Evolutionary conservation across 2,797 vertebrate genomes (phyloP).

Genomic region (Pseudomugil gertrudae): DNA sequence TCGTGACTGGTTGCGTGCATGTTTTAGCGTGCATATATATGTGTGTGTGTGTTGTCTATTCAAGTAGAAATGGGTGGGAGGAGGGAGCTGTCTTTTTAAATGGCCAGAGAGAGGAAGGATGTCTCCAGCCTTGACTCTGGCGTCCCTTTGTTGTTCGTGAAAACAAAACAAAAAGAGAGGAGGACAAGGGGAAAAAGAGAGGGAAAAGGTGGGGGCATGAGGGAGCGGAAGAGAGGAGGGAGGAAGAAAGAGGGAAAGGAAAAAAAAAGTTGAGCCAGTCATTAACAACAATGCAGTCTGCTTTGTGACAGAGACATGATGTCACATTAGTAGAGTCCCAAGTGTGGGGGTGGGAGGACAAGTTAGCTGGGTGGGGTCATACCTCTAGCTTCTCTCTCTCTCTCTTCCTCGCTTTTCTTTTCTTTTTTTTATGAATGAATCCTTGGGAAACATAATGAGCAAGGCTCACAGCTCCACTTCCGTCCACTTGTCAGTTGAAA

Average conservation of each 20-base stretch:
- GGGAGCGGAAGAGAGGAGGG: slow-evolving; percentile 46
- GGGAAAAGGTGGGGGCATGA: slow-evolving; percentile 32
- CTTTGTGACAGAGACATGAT: slow-evolving; percentile 80
- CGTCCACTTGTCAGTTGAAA: slow-evolving; percentile 75
- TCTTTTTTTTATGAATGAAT: slow-evolving; percentile 71
- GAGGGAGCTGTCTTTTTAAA: slow-evolving; percentile 66
- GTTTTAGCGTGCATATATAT: slow-evolving; percentile 18
- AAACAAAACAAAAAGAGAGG: slow-evolving; percentile 78
- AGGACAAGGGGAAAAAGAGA: slow-evolving; percentile 53
- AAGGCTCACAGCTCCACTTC: slow-evolving; percentile 79
- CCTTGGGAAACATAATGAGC: slow-evolving; percentile 76
- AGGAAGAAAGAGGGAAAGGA: slow-evolving; percentile 48
- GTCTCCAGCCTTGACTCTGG: slow-evolving; percentile 75
- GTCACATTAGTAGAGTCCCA: slow-evolving; percentile 74
- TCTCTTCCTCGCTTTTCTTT: slow-evolving; percentile 6
- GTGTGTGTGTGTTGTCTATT: slow-evolving; percentile 52
- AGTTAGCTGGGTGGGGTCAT: slow-evolving; percentile 77
- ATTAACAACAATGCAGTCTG: slow-evolving; percentile 76
- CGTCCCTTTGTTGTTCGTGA: slow-evolving; percentile 78
- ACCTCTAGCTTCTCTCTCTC: slow-evolving; percentile 58
- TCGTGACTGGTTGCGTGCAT: slow-evolving; percentile 26
- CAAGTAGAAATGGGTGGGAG: slow-evolving; percentile 56
- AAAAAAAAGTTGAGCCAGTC: slow-evolving; percentile 63
- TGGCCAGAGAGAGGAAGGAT: slow-evolving; percentile 68
- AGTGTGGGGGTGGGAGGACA: slow-evolving; percentile 64